Evolutionary conservation across 1,140 invertebrate genomes (phyloP).

Genomic region (Drosophila eugracilis): DNA sequence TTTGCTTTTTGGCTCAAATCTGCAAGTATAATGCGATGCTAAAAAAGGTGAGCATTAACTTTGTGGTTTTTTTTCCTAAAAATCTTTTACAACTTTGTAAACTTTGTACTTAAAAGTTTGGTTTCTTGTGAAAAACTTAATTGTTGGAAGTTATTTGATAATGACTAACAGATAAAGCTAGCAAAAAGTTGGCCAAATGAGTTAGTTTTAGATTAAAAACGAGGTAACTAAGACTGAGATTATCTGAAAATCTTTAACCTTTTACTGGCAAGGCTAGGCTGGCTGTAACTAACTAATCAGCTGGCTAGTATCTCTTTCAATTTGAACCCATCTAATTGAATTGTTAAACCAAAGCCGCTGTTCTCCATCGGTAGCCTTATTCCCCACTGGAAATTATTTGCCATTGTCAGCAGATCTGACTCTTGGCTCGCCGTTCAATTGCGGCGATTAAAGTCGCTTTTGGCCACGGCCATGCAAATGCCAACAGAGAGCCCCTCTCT

Average conservation of each 20-base stretch:
- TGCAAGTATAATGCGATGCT: conserved; percentile 49
- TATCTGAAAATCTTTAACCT: conserved; percentile 22
- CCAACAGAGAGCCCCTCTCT: conserved; percentile 55
- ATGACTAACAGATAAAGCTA: not conserved
- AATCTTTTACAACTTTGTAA: conserved; percentile 14
- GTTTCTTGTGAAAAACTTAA: conserved; percentile 11
- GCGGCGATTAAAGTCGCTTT: conserved; percentile 62
- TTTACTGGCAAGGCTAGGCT: conserved; percentile 2
- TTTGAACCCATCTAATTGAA: conserved; percentile 63
- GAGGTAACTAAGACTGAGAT: not conserved
- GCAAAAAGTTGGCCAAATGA: not conserved
- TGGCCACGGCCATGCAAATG: conserved; percentile 65
- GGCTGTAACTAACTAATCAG: conserved; percentile 10
- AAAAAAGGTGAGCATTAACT: conserved; percentile 22
- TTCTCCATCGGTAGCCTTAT: conserved; percentile 36
- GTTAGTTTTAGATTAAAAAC: too few species aligned
- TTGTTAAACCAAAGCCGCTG: conserved; percentile 58
- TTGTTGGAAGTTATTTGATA: not conserved
- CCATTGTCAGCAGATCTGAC: conserved; percentile 57
- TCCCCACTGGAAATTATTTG: conserved; percentile 56
- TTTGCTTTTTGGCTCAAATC: conserved; percentile 20
- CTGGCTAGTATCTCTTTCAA: conserved; percentile 17
- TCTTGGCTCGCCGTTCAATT: conserved; percentile 57
- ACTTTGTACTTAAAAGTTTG: conserved; percentile 8
- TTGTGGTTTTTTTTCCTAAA: conserved; percentile 28